phyloP scores from a whole-genome alignment of 2,888 invertebrate species.

The Coleophora flavipennella region DNA sequence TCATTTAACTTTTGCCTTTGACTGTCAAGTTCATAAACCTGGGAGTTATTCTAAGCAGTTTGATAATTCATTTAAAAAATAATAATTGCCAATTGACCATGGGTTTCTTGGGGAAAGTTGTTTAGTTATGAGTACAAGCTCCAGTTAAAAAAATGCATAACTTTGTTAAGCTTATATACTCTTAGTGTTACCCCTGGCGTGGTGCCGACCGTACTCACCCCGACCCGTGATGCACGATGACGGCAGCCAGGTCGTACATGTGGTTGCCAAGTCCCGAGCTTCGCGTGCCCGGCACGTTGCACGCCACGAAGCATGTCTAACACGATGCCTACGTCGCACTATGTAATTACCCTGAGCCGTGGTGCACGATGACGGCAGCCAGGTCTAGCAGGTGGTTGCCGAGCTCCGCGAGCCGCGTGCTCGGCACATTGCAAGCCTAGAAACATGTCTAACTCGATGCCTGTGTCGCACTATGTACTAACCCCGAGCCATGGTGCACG shows the following conservation, averaged over 20 bases:
- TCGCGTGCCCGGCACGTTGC: slow-evolving; percentile 77
- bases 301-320: slow-evolving; percentile 83
- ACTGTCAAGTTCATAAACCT: too few relatives aligned
- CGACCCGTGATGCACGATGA: slow-evolving; percentile 86
- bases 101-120: too few relatives aligned
- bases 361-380: slow-evolving; percentile 86
- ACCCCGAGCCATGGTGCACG: slow-evolving; percentile 88
- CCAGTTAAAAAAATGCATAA: too few relatives aligned
- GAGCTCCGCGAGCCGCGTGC: slow-evolving; percentile 76
- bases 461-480: slow-evolving; percentile 78
- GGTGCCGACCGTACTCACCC: too few relatives aligned
- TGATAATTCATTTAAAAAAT: too few relatives aligned
- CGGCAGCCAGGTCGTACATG: slow-evolving; percentile 85
- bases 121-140: too few relatives aligned
- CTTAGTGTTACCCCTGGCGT: too few relatives aligned
- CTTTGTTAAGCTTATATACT: too few relatives aligned
- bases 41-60: too few relatives aligned
- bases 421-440: slow-evolving; percentile 77
- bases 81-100: too few relatives aligned
- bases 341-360: slow-evolving; percentile 83
- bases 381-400: slow-evolving; percentile 80
- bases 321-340: slow-evolving; percentile 83
- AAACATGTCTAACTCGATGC: slow-evolving; percentile 84
- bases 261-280: slow-evolving; percentile 74
- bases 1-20: too few relatives aligned